Evolutionary conservation across 2,113 vertebrate genomes (phyloP).

Genomic region (Psophia crepitans): DNA sequence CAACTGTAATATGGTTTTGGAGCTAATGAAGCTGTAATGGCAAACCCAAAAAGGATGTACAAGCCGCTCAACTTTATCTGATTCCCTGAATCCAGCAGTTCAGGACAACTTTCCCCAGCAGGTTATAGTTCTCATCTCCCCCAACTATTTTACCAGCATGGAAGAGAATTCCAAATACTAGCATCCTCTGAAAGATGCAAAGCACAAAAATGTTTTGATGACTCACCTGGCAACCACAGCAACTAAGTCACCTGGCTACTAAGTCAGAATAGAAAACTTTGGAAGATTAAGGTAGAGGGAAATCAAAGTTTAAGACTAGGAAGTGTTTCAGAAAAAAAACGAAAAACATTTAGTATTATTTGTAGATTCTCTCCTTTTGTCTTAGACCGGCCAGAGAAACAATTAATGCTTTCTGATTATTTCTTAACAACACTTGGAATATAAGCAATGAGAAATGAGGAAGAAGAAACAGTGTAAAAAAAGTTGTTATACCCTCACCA

Average conservation of each 20-base stretch:
- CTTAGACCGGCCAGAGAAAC: background rate
- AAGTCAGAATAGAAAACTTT: background rate
- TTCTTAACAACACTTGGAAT: background rate
- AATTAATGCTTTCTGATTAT: constrained; percentile 13
- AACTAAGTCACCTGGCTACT: background rate
- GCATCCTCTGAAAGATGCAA: background rate
- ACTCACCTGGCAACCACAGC: background rate
- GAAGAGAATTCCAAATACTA: background rate
- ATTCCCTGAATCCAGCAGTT: background rate
- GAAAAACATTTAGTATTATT: background rate
- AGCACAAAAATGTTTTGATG: constrained; percentile 17
- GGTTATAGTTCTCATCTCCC: background rate
- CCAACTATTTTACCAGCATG: background rate
- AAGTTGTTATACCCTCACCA: background rate
- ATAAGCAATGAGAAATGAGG: background rate
- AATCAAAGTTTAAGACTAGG: background rate
- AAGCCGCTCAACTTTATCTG: background rate
- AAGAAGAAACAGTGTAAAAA: background rate
- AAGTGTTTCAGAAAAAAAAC: background rate
- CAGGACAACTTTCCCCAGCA: background rate
- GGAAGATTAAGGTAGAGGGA: background rate
- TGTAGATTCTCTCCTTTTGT: background rate
- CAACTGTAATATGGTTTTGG: background rate
- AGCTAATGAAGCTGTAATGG: constrained; percentile 20
- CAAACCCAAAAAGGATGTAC: background rate